A percentile compares a stretch with the other conserved stretches of the same genome.
Conservation (phyloP, 2,113 vertebrate species). For the Cynoglossus semilaevis region DNA sequence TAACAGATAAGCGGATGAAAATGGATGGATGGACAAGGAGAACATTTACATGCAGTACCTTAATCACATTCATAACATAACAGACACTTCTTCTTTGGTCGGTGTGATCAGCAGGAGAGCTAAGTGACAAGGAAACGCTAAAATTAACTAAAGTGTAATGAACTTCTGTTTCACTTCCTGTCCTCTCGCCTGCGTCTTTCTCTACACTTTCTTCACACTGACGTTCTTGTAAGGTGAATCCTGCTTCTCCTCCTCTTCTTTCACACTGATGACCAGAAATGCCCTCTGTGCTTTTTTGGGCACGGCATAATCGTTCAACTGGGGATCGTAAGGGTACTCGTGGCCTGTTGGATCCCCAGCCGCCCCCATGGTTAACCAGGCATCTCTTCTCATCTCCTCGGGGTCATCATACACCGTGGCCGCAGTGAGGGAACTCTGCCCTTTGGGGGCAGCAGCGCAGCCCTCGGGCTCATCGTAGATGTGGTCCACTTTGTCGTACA, state of each 20-base stretch:
- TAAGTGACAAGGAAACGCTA: too few relatives aligned
- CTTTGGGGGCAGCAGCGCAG: conserved; percentile 12
- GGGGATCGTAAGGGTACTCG: conserved; percentile 76
- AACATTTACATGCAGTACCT: too few relatives aligned
- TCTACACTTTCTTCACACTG: conserved; percentile 27
- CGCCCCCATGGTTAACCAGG: conserved; percentile 81
- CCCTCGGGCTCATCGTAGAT: conserved; percentile 89
- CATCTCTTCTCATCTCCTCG: conserved; percentile 77
- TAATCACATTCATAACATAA: too few relatives aligned
- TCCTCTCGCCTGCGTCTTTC: background rate
- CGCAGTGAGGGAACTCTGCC: background rate
- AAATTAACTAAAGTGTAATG: too few relatives aligned
- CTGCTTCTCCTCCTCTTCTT: conserved; percentile 5
- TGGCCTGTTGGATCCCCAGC: conserved; percentile 71
- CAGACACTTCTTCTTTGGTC: too few relatives aligned
- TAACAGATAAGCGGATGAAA: too few relatives aligned
- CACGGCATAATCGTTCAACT: conserved; percentile 80
- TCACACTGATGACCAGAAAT: background rate
- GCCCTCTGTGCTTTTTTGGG: conserved; percentile 66
- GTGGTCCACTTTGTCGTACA: conserved; percentile 67
- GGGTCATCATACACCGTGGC: conserved; percentile 82
- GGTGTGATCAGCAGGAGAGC: too few relatives aligned
- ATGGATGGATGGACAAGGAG: too few relatives aligned
- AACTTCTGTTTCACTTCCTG: too few relatives aligned
- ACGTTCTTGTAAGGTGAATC: conserved; percentile 43